Conservation (phyloP, 2,797 vertebrate genomes). For the Lepilemur ruficaudatus region DNA sequence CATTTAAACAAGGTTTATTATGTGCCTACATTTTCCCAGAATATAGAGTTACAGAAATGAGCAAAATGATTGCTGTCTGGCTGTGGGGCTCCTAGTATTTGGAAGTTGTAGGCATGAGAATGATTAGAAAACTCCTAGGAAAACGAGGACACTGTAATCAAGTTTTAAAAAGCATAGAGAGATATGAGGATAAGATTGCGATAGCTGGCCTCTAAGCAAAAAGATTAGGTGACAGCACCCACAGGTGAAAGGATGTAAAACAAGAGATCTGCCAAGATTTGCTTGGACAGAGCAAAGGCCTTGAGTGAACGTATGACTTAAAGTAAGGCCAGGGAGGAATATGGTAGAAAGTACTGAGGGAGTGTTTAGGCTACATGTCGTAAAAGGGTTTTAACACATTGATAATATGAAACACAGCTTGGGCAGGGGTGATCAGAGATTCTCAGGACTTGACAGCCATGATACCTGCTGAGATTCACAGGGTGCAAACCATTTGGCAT, state of each 20-base stretch:
- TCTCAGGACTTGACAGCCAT: not conserved
- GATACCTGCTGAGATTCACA: not conserved
- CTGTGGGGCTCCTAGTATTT: not conserved
- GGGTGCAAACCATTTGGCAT: not conserved
- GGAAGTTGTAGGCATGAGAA: not conserved
- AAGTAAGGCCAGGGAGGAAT: not conserved
- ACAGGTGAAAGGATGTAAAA: not conserved
- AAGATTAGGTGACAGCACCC: not conserved
- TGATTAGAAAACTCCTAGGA: not conserved
- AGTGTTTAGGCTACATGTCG: not conserved
- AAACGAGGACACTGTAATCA: not conserved
- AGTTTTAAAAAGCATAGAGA: not conserved
- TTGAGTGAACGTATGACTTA: not conserved
- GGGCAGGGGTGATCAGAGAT: not conserved
- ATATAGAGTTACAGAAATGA: not conserved
- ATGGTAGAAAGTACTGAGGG: not conserved
- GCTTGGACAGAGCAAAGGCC: not conserved
- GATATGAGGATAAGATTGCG: not conserved
- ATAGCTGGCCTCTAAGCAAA: not conserved
- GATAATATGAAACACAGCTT: not conserved
- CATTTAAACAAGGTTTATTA: not conserved
- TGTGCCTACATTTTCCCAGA: not conserved
- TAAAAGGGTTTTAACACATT: not conserved
- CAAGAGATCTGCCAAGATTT: not conserved
- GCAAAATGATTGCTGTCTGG: not conserved